phyloP scores from a whole-genome alignment of 2,113 vertebrate species.

The Platichthys stellatus region DNA sequence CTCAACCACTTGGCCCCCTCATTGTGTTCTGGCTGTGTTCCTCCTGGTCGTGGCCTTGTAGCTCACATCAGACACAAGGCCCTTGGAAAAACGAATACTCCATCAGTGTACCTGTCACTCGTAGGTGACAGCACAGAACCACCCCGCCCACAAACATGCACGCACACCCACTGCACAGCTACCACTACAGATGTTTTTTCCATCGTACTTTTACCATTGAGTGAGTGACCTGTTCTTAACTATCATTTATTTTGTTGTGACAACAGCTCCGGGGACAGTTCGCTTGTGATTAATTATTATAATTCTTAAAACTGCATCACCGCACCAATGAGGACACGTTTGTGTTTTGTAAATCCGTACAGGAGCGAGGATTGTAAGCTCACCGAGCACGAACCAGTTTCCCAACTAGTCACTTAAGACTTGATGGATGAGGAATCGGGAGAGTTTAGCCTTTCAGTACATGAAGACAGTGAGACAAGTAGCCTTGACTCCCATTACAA shows the following conservation, averaged over 20 bases:
- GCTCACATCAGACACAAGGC: background rate
- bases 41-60: too few species aligned
- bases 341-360: background rate
- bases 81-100: background rate
- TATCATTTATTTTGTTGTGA: background rate
- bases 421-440: constrained; percentile 1
- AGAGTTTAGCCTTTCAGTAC: background rate
- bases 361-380: background rate
- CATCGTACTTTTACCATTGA: background rate
- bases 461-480: background rate
- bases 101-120: background rate
- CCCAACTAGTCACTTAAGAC: background rate
- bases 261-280: background rate
- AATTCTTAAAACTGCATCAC: background rate
- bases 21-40: too few species aligned
- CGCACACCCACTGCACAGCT: too few species aligned
- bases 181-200: too few species aligned
- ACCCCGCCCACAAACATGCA: too few species aligned
- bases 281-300: background rate
- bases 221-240: background rate
- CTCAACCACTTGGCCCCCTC: too few species aligned
- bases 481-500: constrained; percentile 2
- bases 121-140: background rate
- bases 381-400: background rate
- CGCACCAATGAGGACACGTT: background rate